A percentile compares a stretch with the other conserved stretches of the same genome.
These are phyloP conservation scores for Halcyon malimbica DNA, from an alignment of 2,113 vertebrate genomes.

Conservation along the genomic window DNA sequence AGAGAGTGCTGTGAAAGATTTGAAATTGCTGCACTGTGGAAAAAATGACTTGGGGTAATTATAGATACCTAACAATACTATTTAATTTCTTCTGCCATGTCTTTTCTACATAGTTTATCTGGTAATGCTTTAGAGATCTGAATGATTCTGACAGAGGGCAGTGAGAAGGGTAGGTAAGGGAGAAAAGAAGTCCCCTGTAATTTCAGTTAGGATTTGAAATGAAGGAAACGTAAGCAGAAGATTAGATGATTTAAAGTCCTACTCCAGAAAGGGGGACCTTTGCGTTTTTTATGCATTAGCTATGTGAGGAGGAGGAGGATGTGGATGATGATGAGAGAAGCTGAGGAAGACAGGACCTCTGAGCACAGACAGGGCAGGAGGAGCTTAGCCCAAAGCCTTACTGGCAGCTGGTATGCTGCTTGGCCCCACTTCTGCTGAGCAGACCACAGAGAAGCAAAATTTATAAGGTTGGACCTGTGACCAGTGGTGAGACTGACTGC, in stretches of 20 bases:
- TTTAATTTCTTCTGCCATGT: constrained; percentile 56
- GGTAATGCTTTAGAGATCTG: constrained; percentile 16
- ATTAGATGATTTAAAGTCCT: neutral
- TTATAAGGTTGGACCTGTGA: neutral
- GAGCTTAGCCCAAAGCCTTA: neutral
- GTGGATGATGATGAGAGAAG: neutral
- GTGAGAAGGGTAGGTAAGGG: neutral
- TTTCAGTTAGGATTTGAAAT: constrained; percentile 9
- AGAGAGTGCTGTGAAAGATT: constrained; percentile 53
- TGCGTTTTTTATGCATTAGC: neutral
- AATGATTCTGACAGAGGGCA: constrained; percentile 26
- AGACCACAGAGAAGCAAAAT: neutral
- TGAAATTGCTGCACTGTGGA: constrained; percentile 56
- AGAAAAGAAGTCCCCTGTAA: neutral
- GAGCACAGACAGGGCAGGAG: neutral
- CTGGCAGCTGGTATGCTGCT: neutral
- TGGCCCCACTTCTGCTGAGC: neutral
- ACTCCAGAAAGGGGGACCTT: neutral
- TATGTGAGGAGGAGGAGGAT: neutral
- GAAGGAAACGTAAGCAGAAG: neutral
- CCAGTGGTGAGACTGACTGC: fast-evolving
- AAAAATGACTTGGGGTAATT: constrained; percentile 55
- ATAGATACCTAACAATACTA: constrained; percentile 62
- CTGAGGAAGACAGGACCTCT: neutral
- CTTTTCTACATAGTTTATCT: constrained; percentile 20